Percentiles rank a stretch among this genome's conserved stretches.
Evolutionary conservation across 2,113 vertebrate species (phyloP).

Genomic region (Myanophis thanlyinensis): DNA sequence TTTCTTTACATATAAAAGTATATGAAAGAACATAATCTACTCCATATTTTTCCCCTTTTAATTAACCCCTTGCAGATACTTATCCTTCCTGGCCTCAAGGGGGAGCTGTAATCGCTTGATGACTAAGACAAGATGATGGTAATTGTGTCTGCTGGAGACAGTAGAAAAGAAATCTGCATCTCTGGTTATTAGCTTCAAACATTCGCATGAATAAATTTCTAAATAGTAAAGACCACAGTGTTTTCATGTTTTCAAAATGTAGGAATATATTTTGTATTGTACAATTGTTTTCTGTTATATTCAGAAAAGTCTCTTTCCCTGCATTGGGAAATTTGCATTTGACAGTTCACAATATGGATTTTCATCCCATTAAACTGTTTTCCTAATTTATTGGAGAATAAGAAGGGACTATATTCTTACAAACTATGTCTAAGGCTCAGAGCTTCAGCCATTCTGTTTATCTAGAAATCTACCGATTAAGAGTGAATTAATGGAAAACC

Average conservation of each 20-base stretch:
- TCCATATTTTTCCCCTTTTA: neutral
- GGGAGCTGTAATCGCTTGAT: neutral
- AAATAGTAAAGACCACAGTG: neutral
- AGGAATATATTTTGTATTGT: no score
- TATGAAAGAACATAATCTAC: neutral
- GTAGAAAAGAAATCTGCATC: neutral
- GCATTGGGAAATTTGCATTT: neutral
- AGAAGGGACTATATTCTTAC: neutral
- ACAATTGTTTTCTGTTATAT: neutral
- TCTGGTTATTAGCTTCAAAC: neutral
- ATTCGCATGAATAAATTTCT: neutral
- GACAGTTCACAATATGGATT: neutral
- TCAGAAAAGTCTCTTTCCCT: accelerated
- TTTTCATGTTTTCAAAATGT: constrained; percentile 21
- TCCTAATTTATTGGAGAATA: neutral
- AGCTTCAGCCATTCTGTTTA: neutral
- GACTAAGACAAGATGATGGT: neutral
- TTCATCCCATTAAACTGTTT: neutral
- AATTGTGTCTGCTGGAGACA: neutral
- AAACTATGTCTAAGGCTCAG: neutral
- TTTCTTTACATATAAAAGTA: neutral
- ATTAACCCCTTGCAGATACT: neutral
- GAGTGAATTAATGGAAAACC: neutral
- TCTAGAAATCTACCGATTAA: neutral
- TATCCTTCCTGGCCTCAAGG: neutral